Conservation (phyloP, 2,888 invertebrate species). For the Lepidonotus clava region DNA sequence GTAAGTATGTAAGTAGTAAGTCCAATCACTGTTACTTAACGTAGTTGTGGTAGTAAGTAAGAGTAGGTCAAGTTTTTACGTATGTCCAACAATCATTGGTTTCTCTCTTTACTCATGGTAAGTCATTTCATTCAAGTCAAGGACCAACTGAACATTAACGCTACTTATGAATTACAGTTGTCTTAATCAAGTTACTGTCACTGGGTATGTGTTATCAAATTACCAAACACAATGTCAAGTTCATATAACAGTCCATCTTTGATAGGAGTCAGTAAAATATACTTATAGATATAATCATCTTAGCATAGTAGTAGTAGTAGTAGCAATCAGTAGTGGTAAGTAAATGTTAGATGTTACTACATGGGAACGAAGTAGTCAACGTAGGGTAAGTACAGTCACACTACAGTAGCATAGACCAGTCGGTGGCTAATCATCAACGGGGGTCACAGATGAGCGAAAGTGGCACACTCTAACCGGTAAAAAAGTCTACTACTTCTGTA, state of each 20-base stretch:
- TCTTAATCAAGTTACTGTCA: conserved; percentile 27
- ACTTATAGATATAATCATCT: conserved; percentile 11
- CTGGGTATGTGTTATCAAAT: conserved; percentile 9
- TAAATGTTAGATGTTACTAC: conserved; percentile 25
- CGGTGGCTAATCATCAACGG: neutral
- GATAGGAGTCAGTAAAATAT: conserved; percentile 10
- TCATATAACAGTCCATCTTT: conserved; percentile 36
- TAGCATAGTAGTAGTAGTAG: no score
- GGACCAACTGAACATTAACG: conserved; percentile 1
- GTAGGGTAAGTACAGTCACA: conserved; percentile 25
- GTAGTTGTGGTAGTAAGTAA: no score
- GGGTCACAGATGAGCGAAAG: conserved; percentile 10
- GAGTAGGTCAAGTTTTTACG: neutral
- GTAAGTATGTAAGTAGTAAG: conserved; percentile 11
- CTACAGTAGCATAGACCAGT: conserved; percentile 31
- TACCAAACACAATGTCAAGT: conserved; percentile 9
- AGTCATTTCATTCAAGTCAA: conserved; percentile 11
- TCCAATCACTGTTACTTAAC: conserved; percentile 35
- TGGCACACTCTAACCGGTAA: conserved; percentile 32
- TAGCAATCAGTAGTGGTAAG: conserved; percentile 43
- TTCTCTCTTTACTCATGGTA: conserved; percentile 27
- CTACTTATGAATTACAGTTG: conserved; percentile 33
- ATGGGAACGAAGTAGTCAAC: conserved; percentile 32
- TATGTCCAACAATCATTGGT: conserved; percentile 24
- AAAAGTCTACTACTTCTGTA: conserved; percentile 25